Percentiles rank a stretch among this genome's conserved stretches.
phyloP scores from a whole-genome alignment of 2,888 invertebrate species.

The Cyrtodaria siliqua region DNA sequence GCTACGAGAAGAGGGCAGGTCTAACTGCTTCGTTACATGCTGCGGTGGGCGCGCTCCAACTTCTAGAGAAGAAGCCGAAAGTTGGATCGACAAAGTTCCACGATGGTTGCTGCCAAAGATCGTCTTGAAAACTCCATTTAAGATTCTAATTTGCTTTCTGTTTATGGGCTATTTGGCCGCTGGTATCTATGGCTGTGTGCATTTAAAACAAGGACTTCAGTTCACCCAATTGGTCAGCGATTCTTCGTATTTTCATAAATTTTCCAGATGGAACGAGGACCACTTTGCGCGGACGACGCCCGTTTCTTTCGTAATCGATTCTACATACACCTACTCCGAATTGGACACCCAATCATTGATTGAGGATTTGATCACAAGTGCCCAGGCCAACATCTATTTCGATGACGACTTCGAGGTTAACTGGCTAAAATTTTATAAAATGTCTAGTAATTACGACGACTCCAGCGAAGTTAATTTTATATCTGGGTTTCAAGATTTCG shows the following conservation, averaged over 20 bases:
- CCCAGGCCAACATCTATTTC: conserved; percentile 22
- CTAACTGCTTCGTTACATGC: conserved; percentile 26
- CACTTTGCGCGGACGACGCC: conserved; percentile 29
- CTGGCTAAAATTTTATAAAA: conserved; percentile 28
- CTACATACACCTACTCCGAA: conserved; percentile 32
- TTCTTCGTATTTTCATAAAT: conserved; percentile 59
- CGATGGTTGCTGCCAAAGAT: conserved; percentile 65
- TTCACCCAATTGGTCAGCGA: conserved; percentile 48
- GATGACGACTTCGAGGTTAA: conserved; percentile 16
- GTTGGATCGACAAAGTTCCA: conserved; percentile 67
- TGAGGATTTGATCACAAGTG: conserved; percentile 16
- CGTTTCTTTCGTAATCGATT: conserved; percentile 37
- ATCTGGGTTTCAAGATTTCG: conserved; percentile 31
- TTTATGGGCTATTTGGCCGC: conserved; percentile 68
- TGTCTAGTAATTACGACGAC: conserved; percentile 11
- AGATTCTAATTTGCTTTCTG: conserved; percentile 56
- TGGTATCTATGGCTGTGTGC: conserved; percentile 45
- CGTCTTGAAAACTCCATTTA: conserved; percentile 51
- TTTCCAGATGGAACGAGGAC: conserved; percentile 27
- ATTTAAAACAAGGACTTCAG: conserved; percentile 55
- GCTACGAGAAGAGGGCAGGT: conserved; percentile 15
- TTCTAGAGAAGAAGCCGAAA: conserved; percentile 59
- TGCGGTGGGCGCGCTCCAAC: conserved; percentile 39
- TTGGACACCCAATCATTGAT: conserved; percentile 15
- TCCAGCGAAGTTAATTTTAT: conserved; percentile 27